Evolutionary conservation across 2,113 vertebrate genomes (phyloP), one percentile per base, ranked within the genome.

Genomic region (Tetraodon nigroviridis): DNA sequence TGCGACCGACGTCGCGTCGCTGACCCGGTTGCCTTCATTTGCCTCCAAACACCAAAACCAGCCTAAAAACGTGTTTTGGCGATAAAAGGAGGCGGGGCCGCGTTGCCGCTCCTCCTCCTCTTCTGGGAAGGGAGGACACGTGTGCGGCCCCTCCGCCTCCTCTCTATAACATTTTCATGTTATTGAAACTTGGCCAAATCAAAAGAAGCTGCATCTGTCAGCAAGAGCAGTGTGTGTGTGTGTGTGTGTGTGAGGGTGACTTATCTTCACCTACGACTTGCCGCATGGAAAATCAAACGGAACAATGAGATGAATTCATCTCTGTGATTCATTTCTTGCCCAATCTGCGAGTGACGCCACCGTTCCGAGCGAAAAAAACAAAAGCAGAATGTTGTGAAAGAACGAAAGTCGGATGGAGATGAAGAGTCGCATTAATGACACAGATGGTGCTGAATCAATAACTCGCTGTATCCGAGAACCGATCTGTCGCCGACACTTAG

Each of bases 51-150:
- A 58, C 57, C 37, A 61, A 73, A 80, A 65, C 42, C 65, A 69
- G 40, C 41, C 32, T 19, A 40, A 59, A 67, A 54, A 55, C 52
- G 53, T 17, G 51, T 8, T 47, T 10, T 37, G 44, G 18, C 10
- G 22, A 32, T 52, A 22, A 60, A 52, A 22, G 49, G 21, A 37
- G 21, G 20, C 20, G 20, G 3, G 37, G 57, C 82, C 63, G 81
- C 85, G 88, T 88, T 85, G 84, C 74, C 55, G 6, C 62, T 71
- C 57, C 67, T 65, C 58, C 21, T 78, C 74, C 74, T 81, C 73
- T 78, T 84, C 78, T 87, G 75, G 84, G 84, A 83, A 83, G 75
- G 84, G 83, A 83, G 73, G 85, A 86, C 81, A 86, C 81, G 71
- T 71, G 70, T 84, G 70, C 59, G 72, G 85, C 79, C 86, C 77